phyloP scores from a whole-genome alignment of 1,140 invertebrate species.

The Manduca sexta region DNA sequence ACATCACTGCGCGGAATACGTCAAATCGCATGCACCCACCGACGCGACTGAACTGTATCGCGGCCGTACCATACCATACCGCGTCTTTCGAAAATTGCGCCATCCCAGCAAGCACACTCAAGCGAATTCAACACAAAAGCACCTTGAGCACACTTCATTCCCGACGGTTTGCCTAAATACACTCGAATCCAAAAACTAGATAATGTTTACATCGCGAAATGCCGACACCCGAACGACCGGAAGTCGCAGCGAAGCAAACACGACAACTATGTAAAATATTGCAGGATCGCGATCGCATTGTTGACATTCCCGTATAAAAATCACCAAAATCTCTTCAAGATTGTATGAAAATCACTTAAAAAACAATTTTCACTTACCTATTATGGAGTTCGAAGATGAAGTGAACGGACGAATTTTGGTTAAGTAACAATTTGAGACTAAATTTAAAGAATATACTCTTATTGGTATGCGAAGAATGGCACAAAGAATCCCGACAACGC shows the following conservation, averaged over 20 bases:
- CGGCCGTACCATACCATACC: slow-evolving; percentile 69
- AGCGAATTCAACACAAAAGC: slow-evolving; percentile 71
- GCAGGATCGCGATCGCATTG: slow-evolving; percentile 83
- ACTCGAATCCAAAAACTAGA: slow-evolving; percentile 63
- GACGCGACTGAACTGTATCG: slow-evolving; percentile 71
- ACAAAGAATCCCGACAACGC: slow-evolving; percentile 96
- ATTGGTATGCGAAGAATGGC: slow-evolving; percentile 95
- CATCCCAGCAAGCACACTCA: slow-evolving; percentile 70
- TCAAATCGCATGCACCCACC: slow-evolving; percentile 71
- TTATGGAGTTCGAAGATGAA: slow-evolving; percentile 75
- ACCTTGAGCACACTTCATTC: slow-evolving; percentile 68
- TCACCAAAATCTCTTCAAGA: slow-evolving; percentile 71
- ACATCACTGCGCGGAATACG: slow-evolving; percentile 69
- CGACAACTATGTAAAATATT: slow-evolving; percentile 87
- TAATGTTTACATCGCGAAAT: slow-evolving; percentile 73
- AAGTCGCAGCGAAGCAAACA: slow-evolving; percentile 77
- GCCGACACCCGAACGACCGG: slow-evolving; percentile 73
- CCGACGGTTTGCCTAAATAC: slow-evolving; percentile 53
- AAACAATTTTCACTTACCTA: slow-evolving; percentile 78
- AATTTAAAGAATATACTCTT: slow-evolving; percentile 87
- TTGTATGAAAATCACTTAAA: slow-evolving; percentile 74
- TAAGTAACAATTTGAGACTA: slow-evolving; percentile 73
- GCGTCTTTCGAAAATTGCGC: slow-evolving; percentile 74
- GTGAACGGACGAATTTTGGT: slow-evolving; percentile 79
- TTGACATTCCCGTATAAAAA: slow-evolving; percentile 78